Base-by-base conservation (phyloP, 2,797 vertebrate species). In the Micromesistius poutassou region DNA sequence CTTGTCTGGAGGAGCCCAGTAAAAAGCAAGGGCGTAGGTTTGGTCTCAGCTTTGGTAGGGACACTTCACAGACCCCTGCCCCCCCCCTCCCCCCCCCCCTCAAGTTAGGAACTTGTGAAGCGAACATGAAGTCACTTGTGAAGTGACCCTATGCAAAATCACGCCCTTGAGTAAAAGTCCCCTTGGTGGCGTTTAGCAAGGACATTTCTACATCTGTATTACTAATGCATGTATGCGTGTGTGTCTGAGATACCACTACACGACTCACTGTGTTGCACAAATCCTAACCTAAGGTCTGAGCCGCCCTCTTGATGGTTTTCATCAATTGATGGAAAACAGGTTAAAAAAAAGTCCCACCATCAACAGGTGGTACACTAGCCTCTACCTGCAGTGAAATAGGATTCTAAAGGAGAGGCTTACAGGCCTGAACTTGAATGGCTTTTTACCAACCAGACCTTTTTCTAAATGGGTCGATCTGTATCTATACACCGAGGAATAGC, bases 301-400 rank as follows among this genome's bases (percentile, higher is more conserved):
- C 19, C 50, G 85, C 85, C 31, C 25, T 25, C 75, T 72, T 83
- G 75, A 79, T 82, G 81, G 84, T 81, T 83, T 78, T 6, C 71
- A 38, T 72, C 89, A 89, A 91, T 87, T 86, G 86, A 91, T 90
- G 50, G 85, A 91, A 87, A 87, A 50, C 0, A 76, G 79, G 84
- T 90, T 62, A 84, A 84, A 89, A 88, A 71, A 85, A 81, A 78
- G 78, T 76, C 78, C 83, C 30, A 76, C 78, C 30, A 31, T 74
- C 73, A 77, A 82, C 84, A 74, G 28, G 25, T 28, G 28, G 9
- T 4, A 30, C 28, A 87, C 83, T 85, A 76, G 78, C 81, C 50
- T 55, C 19, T n/a, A 55, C 6, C 7, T 55, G 50, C 50, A 55
- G 5, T 22, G 22, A n/a, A 55, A 22, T 55, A n/a, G 5, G 13